Evolutionary conservation across 2,113 vertebrate species (phyloP).

Genomic region (Prionailurus viverrinus): DNA sequence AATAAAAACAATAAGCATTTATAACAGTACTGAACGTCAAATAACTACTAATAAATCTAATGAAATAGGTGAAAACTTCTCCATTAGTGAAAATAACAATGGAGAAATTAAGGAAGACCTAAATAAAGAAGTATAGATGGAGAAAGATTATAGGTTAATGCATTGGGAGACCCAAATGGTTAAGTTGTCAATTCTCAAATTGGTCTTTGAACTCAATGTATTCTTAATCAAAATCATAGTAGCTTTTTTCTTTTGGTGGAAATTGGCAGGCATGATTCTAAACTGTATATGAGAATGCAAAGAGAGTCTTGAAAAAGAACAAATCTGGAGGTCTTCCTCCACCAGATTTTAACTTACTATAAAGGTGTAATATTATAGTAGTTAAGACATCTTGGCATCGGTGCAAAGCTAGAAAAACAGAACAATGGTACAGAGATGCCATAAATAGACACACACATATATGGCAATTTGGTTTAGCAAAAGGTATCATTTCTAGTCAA

Average conservation of each 20-base stretch:
- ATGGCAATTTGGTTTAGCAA: neutral
- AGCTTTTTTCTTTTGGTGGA: neutral
- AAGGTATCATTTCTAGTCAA: neutral
- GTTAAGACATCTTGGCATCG: neutral
- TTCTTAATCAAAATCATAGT: neutral
- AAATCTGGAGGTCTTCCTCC: neutral
- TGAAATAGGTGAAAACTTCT: neutral
- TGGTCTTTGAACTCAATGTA: neutral
- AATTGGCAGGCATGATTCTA: neutral
- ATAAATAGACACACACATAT: neutral
- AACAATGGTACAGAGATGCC: neutral
- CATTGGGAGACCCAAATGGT: neutral
- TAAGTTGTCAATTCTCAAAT: neutral
- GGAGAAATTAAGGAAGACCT: neutral
- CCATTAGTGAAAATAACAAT: conserved; percentile 4
- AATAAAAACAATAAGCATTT: neutral
- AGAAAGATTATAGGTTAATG: neutral
- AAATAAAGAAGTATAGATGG: neutral
- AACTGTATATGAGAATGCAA: neutral
- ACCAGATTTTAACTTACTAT: neutral
- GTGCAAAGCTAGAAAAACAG: neutral
- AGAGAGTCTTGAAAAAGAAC: neutral
- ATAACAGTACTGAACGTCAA: neutral
- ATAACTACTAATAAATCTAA: neutral
- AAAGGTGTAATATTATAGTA: neutral